A percentile compares a stretch with the other conserved stretches of the same genome.
These are phyloP conservation scores for Limenitis arthemis DNA, from an alignment of 2,888 invertebrate genomes.

Conservation along the genomic window DNA sequence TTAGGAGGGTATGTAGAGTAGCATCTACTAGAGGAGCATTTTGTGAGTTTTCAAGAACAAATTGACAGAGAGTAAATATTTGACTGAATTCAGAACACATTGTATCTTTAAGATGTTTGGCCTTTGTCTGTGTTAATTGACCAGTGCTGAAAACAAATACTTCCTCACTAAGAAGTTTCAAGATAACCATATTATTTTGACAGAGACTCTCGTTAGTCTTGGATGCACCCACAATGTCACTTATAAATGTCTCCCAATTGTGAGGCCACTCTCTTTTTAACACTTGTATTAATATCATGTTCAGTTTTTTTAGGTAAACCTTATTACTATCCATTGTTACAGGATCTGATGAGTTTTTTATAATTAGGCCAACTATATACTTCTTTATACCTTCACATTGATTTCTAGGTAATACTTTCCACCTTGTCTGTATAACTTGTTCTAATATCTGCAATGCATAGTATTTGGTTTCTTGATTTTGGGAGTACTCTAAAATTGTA, in stretches of 20 bases:
- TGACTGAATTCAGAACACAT: slow-evolving; percentile 99
- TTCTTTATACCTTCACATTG: slow-evolving; percentile 99
- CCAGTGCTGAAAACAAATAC: slow-evolving; percentile 99
- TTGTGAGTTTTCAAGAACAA: slow-evolving; percentile 97
- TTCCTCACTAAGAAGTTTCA: slow-evolving; percentile 98
- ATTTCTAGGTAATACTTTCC: slow-evolving; percentile 98
- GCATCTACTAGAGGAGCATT: slow-evolving; percentile 96
- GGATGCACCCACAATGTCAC: slow-evolving; percentile 98
- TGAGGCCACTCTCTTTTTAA: slow-evolving; percentile 99
- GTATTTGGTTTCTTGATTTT: slow-evolving; percentile 98
- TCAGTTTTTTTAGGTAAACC: slow-evolving; percentile 97
- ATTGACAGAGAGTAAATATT: slow-evolving; percentile 97
- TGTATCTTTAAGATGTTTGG: slow-evolving; percentile 98
- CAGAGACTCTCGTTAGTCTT: slow-evolving; percentile 99
- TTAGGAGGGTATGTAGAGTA: slow-evolving; percentile 94
- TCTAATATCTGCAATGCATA: slow-evolving; percentile 99
- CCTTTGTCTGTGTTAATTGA: slow-evolving; percentile 98
- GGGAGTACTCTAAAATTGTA: slow-evolving; percentile 97
- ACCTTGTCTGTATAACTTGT: slow-evolving; percentile 97
- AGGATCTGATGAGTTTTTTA: slow-evolving; percentile 96
- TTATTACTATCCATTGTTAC: slow-evolving; percentile 92
- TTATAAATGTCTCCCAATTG: slow-evolving; percentile 99
- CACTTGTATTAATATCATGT: slow-evolving; percentile 99
- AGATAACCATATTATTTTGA: slow-evolving; percentile 99
- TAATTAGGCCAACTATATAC: slow-evolving; percentile 98